Conservation (phyloP, 2,113 vertebrate species). For the Argyrosomus japonicus region DNA sequence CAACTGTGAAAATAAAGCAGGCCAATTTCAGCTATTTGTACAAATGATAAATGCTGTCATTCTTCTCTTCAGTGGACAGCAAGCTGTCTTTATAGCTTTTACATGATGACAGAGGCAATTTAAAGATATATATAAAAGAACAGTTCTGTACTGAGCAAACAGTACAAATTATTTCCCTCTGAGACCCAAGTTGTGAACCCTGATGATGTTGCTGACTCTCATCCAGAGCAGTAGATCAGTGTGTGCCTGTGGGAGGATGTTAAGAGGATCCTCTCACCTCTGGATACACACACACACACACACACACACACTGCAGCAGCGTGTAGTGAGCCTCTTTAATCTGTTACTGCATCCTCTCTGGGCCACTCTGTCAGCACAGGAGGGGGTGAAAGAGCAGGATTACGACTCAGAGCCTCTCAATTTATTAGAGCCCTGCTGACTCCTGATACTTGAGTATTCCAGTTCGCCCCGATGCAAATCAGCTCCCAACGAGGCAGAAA, state of each 20-base stretch:
- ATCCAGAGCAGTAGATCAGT: constrained; percentile 45
- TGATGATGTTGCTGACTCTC: constrained; percentile 34
- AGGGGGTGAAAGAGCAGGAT: constrained; percentile 46
- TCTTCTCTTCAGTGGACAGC: background rate
- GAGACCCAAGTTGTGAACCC: constrained; percentile 16
- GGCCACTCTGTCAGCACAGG: constrained; percentile 63
- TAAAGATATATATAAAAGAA: background rate
- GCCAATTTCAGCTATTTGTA: background rate
- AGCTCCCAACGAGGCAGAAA: constrained; percentile 15
- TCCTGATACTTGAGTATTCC: constrained; percentile 51
- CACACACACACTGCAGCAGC: background rate
- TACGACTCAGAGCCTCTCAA: constrained; percentile 60
- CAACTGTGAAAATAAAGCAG: background rate
- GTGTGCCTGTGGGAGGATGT: constrained; percentile 21
- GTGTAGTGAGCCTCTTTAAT: constrained; percentile 65
- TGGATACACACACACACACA: constrained; percentile 5
- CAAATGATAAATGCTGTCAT: background rate
- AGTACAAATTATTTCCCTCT: background rate
- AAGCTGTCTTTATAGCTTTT: background rate
- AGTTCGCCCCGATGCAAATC: constrained; percentile 53
- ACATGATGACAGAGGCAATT: constrained; percentile 1
- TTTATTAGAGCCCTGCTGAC: constrained; percentile 63
- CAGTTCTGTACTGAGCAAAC: background rate
- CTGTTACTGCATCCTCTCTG: constrained; percentile 59
- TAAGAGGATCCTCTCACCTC: constrained; percentile 62